Evolutionary conservation across 2,113 vertebrate genomes (phyloP), one percentile per base, ranked within the genome.

Genomic region (Uria aalge): DNA sequence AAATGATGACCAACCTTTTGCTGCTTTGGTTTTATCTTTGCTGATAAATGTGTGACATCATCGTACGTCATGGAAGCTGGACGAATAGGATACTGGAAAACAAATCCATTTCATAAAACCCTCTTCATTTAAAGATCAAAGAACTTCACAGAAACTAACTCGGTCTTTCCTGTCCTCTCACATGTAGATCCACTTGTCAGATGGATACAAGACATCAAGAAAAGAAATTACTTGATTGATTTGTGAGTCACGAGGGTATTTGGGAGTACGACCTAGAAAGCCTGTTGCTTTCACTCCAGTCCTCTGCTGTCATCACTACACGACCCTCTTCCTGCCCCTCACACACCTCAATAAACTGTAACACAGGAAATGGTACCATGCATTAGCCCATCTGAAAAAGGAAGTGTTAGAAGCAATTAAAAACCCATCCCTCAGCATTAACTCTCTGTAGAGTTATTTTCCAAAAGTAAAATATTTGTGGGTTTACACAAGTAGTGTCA

Each of bases 11-110:
- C 72, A 82, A 99, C 99, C 99, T 99, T 99, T 96, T 99, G 99
- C 94, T 99, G 99, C 95, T 99, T 99, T 80, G 99, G 99, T 97
- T 99, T 99, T 98, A 99, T 99, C 97, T 98, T 99, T 11, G 99
- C 99, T 12, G 99, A 97, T 48, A 99, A 97, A 95, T 99, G 99
- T 11, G 98, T 98, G 92, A 99, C 98, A 41, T 99, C 98, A 87
- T 99, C 99, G 0, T 99, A 99, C 2, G 98, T 99, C 99, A 99
- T 99, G 30, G 96, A 98, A 62, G 99, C 98, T 14, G 99, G 99
- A 66, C 99, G 98, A 90, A 99, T 99, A 5, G 99, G 99, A 88
- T 99, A 99, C 99, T 99, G 95, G 8, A 85, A 82, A 88, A 77
- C 43, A 78, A 86, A 94, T 43, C 43, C 3, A 50, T 52, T 82